phyloP scores from a whole-genome alignment of 2,888 invertebrate species.

The Patella pellucida region DNA sequence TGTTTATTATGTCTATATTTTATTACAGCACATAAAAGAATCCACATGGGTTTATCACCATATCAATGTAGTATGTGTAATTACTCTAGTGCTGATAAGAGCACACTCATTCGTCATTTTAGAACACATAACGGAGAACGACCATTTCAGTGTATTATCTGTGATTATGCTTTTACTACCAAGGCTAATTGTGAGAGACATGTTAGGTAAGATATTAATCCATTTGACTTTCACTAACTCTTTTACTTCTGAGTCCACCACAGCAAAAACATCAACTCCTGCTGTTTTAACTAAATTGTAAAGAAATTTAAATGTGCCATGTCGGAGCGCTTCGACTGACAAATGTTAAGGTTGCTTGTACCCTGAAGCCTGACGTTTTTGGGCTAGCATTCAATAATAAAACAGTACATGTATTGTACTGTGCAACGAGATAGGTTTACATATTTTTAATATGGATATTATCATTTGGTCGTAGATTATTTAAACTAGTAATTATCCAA shows the following conservation, averaged over 20 bases:
- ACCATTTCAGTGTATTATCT: conserved; percentile 94
- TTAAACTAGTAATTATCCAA: not conserved
- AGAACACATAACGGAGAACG: conserved; percentile 95
- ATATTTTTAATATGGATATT: too few relatives aligned
- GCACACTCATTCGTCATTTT: conserved; percentile 91
- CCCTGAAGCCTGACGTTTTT: too few relatives aligned
- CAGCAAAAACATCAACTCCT: too few relatives aligned
- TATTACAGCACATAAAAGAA: conserved; percentile 66
- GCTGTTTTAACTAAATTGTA: too few relatives aligned
- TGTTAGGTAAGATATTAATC: conserved; percentile 73
- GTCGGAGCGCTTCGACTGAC: too few relatives aligned
- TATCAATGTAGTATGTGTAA: conserved; percentile 95
- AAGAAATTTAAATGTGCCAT: too few relatives aligned
- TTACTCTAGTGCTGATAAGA: conserved; percentile 90
- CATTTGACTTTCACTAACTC: too few relatives aligned
- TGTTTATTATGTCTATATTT: not conserved
- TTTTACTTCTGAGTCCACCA: too few relatives aligned
- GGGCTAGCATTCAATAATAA: too few relatives aligned
- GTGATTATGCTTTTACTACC: conserved; percentile 96
- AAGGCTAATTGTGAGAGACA: conserved; percentile 98
- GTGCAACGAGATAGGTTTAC: too few relatives aligned
- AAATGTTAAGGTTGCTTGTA: too few relatives aligned
- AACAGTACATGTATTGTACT: too few relatives aligned
- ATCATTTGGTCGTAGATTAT: not conserved
- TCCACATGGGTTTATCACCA: conserved; percentile 83